Conservation (phyloP, 2,113 vertebrate genomes). For the Dicerorhinus sumatrensis region DNA sequence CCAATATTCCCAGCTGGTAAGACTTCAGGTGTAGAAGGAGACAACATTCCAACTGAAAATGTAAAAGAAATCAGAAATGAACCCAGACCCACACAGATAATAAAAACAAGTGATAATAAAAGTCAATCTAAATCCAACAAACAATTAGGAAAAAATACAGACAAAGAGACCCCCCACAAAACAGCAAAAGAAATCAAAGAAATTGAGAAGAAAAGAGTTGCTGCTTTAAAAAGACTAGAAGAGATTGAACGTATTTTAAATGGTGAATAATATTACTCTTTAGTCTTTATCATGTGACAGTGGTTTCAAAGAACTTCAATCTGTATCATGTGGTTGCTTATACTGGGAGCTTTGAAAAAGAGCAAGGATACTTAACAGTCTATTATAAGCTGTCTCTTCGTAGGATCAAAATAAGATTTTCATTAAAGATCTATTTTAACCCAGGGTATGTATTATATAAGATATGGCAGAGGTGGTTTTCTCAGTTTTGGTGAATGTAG, state of each 20-base stretch:
- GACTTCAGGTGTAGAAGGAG: slow-evolving; percentile 72
- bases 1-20: slow-evolving; percentile 80
- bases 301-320: slow-evolving; percentile 67
- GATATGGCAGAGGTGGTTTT: slow-evolving; percentile 35
- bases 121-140: slow-evolving; percentile 86
- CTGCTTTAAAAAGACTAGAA: slow-evolving; percentile 97
- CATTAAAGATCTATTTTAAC: slow-evolving; percentile 43
- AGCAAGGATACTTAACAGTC: slow-evolving; percentile 55
- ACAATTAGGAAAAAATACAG: slow-evolving; percentile 85
- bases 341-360: slow-evolving; percentile 79
- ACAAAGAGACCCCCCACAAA: slow-evolving; percentile 91
- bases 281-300: slow-evolving; percentile 36
- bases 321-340: slow-evolving; percentile 56
- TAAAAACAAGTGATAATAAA: slow-evolving; percentile 77
- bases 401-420: slow-evolving; percentile 60
- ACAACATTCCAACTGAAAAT: slow-evolving; percentile 81
- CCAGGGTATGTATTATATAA: slow-evolving; percentile 7
- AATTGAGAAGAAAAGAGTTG: slow-evolving; percentile 97
- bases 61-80: slow-evolving; percentile 87
- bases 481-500: slow-evolving; percentile 61
- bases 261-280: slow-evolving; percentile 90
- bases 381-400: slow-evolving; percentile 57
- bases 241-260: slow-evolving; percentile 99
- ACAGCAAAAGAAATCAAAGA: slow-evolving; percentile 96
- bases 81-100: slow-evolving; percentile 85